Percentiles rank a stretch among this genome's conserved stretches.
These are phyloP conservation scores for Mus spretus DNA, from an alignment of 2,797 vertebrate genomes.

Conservation along the genomic window DNA sequence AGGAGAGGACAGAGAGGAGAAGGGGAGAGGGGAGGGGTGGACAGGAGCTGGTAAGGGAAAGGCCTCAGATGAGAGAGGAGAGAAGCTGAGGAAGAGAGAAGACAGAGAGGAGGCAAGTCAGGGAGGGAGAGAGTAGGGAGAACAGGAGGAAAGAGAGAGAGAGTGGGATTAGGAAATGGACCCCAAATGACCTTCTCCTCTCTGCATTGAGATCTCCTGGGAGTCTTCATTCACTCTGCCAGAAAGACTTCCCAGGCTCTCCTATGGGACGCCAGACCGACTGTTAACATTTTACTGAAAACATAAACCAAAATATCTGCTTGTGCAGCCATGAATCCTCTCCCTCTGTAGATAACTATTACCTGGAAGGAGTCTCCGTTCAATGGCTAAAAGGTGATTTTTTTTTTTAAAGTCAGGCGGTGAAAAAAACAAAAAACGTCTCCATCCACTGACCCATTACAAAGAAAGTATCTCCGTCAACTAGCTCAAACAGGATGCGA, in stretches of 20 bases:
- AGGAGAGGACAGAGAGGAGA: not conserved
- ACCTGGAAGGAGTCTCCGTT: not conserved
- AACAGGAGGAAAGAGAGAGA: not conserved
- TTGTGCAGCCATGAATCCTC: not conserved
- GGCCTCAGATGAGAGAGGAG: not conserved
- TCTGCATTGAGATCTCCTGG: not conserved
- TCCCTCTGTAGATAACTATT: not conserved
- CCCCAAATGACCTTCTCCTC: not conserved
- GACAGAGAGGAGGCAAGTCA: not conserved
- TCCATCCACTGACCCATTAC: not conserved
- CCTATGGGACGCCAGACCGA: not conserved
- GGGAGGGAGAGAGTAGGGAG: not conserved
- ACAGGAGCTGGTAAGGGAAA: too few species aligned
- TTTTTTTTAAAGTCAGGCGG: not conserved
- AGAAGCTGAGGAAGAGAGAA: not conserved
- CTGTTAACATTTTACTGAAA: not conserved
- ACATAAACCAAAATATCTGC: not conserved
- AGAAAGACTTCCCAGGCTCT: not conserved
- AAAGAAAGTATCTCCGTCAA: not conserved
- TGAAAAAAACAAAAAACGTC: not conserved
- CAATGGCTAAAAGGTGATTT: not conserved
- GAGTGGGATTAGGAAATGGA: not conserved
- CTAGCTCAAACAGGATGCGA: not conserved
- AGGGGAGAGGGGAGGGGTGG: too few species aligned
- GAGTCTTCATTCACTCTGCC: not conserved